Percentiles rank a stretch among this genome's conserved stretches.
Evolutionary conservation across 2,888 invertebrate species (phyloP).

Genomic region (Agonopterix alstromeriana): DNA sequence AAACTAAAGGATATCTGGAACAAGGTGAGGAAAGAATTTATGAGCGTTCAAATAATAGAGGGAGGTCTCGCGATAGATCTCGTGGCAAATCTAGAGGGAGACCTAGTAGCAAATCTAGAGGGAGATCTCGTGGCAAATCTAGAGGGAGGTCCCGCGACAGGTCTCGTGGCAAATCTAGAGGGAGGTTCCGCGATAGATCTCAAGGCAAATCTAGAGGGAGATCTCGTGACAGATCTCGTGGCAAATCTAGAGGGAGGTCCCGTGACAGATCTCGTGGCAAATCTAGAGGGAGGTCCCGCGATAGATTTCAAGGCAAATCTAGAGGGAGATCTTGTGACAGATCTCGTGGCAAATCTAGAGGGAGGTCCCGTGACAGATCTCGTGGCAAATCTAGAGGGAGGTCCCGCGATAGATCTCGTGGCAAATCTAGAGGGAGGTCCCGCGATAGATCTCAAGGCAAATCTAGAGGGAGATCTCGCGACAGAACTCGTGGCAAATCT

Average conservation of each 20-base stretch:
- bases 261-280: conserved; percentile 1
- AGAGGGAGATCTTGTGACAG: conserved; percentile 1
- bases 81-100: conserved; percentile 1
- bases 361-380: conserved; percentile 5
- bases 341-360: conserved; percentile 8
- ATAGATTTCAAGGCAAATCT: conserved; percentile 1
- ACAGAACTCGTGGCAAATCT: neutral
- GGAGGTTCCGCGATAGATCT: neutral
- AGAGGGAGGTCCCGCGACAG: conserved; percentile 4
- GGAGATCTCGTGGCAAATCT: neutral
- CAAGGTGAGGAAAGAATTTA: neutral
- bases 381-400: neutral
- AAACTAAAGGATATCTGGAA: neutral
- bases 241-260: conserved; percentile 6
- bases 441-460: conserved; percentile 2
- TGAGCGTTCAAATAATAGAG: no score
- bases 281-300: conserved; percentile 3
- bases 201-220: neutral
- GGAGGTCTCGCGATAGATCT: neutral
- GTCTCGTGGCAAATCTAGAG: neutral
- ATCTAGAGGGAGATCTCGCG: neutral
- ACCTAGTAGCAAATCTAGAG: conserved; percentile 8
- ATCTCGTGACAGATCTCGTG: conserved; percentile 5
- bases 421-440: conserved; percentile 6
- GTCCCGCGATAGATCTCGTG: no score